phyloP scores from a whole-genome alignment of 2,888 invertebrate species.

The Sabatieria punctata region DNA sequence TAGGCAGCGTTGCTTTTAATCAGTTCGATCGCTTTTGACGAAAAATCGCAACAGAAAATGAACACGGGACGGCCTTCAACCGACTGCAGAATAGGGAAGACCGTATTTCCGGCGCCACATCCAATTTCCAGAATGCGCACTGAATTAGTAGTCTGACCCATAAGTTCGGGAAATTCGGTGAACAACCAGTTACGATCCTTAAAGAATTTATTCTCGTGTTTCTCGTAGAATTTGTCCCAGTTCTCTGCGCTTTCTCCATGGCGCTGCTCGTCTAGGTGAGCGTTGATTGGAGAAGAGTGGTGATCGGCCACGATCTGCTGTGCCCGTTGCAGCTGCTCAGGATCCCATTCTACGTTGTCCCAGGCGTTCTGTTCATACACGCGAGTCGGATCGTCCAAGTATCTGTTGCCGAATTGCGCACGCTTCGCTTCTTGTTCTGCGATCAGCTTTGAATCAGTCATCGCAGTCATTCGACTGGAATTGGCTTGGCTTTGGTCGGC shows the following conservation, averaged over 20 bases:
- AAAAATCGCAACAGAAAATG: conserved; percentile 86
- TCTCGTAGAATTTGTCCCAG: conserved; percentile 28
- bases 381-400: conserved; percentile 54
- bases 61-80: conserved; percentile 48
- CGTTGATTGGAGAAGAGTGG: conserved; percentile 16
- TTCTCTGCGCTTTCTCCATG: too few species aligned
- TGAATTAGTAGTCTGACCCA: conserved; percentile 94
- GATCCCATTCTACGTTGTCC: conserved; percentile 36
- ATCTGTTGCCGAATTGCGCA: conserved; percentile 70
- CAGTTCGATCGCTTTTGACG: conserved; percentile 43
- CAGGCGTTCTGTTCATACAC: conserved; percentile 88
- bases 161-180: conserved; percentile 87
- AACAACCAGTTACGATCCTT: conserved; percentile 53
- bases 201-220: conserved; percentile 27
- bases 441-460: too few species aligned
- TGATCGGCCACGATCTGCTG: conserved; percentile 19
- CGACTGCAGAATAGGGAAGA: conserved; percentile 74
- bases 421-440: too few species aligned
- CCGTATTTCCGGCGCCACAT: conserved; percentile 92
- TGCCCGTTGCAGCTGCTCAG: conserved; percentile 21
- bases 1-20: conserved; percentile 37
- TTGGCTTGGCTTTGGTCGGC: too few species aligned
- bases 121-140: conserved; percentile 77
- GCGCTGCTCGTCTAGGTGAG: too few species aligned
- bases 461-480: too few species aligned